Evolutionary conservation across 2,113 vertebrate species (phyloP), one percentile per base, ranked within the genome.

Genomic region (Chaenocephalus aceratus): DNA sequence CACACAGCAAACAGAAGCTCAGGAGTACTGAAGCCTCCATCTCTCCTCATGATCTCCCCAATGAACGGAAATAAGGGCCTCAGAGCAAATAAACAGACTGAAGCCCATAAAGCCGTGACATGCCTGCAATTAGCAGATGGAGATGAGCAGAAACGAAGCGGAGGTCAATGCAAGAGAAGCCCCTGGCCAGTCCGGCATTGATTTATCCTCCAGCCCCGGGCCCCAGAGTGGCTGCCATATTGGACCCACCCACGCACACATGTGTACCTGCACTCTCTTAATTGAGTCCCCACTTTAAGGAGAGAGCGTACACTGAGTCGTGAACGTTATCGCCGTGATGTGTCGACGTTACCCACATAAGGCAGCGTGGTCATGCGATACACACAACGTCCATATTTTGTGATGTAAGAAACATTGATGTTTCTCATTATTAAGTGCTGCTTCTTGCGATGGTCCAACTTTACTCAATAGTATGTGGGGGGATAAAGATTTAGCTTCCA

Each of bases 241-340:
- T 78, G 85, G 89, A 79, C 64, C 89, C 83, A 85, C 91, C 90
- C 89, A 90, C 88, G 64, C 89, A 84, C 82, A 92, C 92, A 91
- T 89, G 58, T 91, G 90, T 91, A 90, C 78, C 59, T 84, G 80
- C 86, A 90, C 87, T 89, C 75, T 86, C 83, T 79, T 93, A 91
- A 93, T 92, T 90, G 90, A 89, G 77, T 85, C 61, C 54, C 64
- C 48, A 53, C 75, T 56, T 54, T 59, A 26, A 80, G 70, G 59
- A 68, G 48, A 52, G 80, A 76, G 65, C 34, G 64, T 63, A 72
- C 65, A 80, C 64, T 75, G 77, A 90, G 78, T 79, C 77, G 70
- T 56, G 66, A 78, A 54, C 4, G 13, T 59, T 5, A n/a, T 49
- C 34, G 30, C 69, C 14, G 76, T 34, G 52, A 68, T 61, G 69